Conservation (phyloP, 2,113 vertebrate species). For the Desmodus rotundus region DNA sequence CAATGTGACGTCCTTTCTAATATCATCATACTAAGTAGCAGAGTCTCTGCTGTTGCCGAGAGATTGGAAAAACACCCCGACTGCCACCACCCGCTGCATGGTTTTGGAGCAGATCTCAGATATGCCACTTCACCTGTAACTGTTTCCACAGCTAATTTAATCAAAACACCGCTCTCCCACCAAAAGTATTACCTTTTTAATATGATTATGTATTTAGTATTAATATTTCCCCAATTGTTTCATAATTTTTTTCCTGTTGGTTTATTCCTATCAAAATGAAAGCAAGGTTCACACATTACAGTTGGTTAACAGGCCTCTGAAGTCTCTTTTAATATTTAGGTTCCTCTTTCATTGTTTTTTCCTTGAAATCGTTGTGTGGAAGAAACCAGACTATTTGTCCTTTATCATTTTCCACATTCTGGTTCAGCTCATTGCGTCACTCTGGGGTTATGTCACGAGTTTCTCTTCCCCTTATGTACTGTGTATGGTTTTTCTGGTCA, state of each 20-base stretch:
- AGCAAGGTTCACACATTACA: background rate
- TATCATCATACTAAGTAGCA: background rate
- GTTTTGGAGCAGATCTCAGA: background rate
- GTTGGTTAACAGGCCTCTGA: background rate
- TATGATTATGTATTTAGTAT: background rate
- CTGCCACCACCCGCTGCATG: background rate
- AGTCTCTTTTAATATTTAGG: background rate
- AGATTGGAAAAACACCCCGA: background rate
- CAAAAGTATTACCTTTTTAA: background rate
- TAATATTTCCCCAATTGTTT: background rate
- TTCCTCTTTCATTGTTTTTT: background rate
- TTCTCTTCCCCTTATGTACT: background rate
- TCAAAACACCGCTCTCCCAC: background rate
- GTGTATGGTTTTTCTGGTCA: background rate
- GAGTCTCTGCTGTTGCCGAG: background rate
- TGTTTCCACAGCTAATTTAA: conserved; percentile 4
- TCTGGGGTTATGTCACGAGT: background rate
- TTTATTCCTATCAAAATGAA: background rate
- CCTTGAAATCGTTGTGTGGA: background rate
- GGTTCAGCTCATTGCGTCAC: background rate
- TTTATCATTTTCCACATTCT: background rate
- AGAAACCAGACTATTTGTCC: background rate
- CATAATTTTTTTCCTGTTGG: background rate
- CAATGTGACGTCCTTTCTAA: background rate
- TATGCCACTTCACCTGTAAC: background rate